Evolutionary conservation across 2,797 vertebrate genomes (phyloP).

Genomic region (Hylomyscus alleni): DNA sequence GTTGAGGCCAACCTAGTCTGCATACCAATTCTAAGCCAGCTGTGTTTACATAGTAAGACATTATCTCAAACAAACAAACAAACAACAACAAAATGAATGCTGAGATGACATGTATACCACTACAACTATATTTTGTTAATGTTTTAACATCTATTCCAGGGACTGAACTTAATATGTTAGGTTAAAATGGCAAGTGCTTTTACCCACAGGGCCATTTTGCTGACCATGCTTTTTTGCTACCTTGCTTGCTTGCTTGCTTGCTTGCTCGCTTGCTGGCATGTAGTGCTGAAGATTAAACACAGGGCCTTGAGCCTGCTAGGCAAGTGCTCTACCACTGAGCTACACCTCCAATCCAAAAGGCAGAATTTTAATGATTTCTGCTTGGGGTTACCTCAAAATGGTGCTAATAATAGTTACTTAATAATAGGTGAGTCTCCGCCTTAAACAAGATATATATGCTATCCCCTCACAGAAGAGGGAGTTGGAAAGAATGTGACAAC

Average conservation of each 20-base stretch:
- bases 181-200: not conserved
- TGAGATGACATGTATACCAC: not conserved
- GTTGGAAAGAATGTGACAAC: not conserved
- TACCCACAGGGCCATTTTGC: not conserved
- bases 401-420: not conserved
- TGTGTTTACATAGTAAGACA: not conserved
- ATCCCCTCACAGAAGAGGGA: not conserved
- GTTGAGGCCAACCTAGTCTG: not conserved
- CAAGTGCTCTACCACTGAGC: not conserved
- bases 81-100: not conserved
- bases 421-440: not conserved
- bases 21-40: not conserved
- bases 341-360: not conserved
- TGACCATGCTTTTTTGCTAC: not conserved
- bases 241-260: not conserved
- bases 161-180: not conserved
- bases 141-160: not conserved
- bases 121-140: too few species aligned
- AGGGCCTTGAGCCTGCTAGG: not conserved
- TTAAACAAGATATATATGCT: not conserved
- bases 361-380: slow-evolving; percentile 52
- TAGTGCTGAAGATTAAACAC: not conserved
- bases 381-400: not conserved
- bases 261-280: not conserved
- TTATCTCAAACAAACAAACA: not conserved